Percentiles rank a stretch among this genome's conserved stretches.
Conservation (phyloP, 2,888 invertebrate species). For the Bedellia somnulentella region DNA sequence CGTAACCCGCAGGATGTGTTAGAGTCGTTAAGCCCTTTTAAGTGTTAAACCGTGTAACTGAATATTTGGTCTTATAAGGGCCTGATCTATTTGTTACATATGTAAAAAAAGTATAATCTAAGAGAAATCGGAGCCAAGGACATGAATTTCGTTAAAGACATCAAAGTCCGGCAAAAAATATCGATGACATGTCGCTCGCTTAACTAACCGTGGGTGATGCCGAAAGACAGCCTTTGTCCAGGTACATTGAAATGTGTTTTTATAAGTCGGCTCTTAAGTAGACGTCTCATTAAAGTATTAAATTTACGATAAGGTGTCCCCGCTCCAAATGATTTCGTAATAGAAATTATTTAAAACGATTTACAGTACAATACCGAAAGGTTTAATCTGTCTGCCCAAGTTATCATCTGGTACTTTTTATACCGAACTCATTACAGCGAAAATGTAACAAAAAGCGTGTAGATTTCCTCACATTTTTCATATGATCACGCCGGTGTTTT, state of each 20-base stretch:
- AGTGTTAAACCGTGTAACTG: conserved; percentile 63
- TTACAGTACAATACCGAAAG: no score
- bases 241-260: conserved; percentile 30
- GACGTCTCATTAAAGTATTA: conserved; percentile 49
- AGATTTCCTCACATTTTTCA: no score
- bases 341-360: no score
- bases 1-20: conserved; percentile 62
- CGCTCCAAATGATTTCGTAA: no score
- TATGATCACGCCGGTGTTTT: no score
- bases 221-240: conserved; percentile 27
- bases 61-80: conserved; percentile 57
- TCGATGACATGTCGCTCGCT: conserved; percentile 43
- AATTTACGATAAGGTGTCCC: conserved; percentile 34
- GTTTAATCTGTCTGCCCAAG: no score
- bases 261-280: conserved; percentile 30
- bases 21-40: conserved; percentile 62
- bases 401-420: no score
- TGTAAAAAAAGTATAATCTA: conserved; percentile 53
- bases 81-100: conserved; percentile 59
- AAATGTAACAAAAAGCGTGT: no score
- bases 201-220: conserved; percentile 35
- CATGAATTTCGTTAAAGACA: conserved; percentile 58
- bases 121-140: conserved; percentile 56
- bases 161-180: conserved; percentile 50
- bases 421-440: no score